Evolutionary conservation across 2,113 vertebrate species (phyloP).

Genomic region (Gobius niger): DNA sequence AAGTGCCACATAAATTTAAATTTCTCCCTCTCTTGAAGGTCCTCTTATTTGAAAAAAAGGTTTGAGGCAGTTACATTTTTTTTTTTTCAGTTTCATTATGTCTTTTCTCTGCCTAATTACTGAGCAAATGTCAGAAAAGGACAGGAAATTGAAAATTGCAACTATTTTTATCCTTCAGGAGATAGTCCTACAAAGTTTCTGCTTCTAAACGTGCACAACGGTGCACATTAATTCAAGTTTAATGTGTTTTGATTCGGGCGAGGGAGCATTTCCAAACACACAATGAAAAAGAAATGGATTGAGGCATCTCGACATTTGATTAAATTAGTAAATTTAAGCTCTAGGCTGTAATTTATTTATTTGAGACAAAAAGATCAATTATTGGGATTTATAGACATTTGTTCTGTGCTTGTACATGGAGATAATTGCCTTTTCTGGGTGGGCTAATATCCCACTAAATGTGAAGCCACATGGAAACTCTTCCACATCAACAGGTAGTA

Average conservation of each 20-base stretch:
- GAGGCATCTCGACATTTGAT: too few relatives aligned
- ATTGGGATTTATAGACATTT: background rate
- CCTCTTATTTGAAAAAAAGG: too few relatives aligned
- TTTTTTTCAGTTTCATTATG: background rate
- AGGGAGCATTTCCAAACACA: background rate
- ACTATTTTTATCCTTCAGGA: too few relatives aligned
- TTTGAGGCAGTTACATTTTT: background rate
- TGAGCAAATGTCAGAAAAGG: too few relatives aligned
- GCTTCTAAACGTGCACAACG: conserved; percentile 4
- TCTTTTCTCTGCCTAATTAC: conserved; percentile 1
- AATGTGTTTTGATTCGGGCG: too few relatives aligned
- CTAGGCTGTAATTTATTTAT: too few relatives aligned
- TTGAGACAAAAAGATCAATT: too few relatives aligned
- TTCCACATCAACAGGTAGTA: background rate
- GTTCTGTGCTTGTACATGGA: background rate
- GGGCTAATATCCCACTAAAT: conserved; percentile 8
- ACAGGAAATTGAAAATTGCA: too few relatives aligned
- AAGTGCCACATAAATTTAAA: background rate
- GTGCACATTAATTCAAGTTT: background rate
- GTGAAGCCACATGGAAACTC: background rate
- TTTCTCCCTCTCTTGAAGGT: background rate
- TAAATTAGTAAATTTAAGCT: too few relatives aligned
- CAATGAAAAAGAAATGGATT: too few relatives aligned
- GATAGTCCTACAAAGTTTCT: background rate
- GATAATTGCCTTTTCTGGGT: conserved; percentile 1